Base-by-base conservation (phyloP, 30 jellyfish, hydroid and myxozoan species). In the Mastigias papua region DNA sequence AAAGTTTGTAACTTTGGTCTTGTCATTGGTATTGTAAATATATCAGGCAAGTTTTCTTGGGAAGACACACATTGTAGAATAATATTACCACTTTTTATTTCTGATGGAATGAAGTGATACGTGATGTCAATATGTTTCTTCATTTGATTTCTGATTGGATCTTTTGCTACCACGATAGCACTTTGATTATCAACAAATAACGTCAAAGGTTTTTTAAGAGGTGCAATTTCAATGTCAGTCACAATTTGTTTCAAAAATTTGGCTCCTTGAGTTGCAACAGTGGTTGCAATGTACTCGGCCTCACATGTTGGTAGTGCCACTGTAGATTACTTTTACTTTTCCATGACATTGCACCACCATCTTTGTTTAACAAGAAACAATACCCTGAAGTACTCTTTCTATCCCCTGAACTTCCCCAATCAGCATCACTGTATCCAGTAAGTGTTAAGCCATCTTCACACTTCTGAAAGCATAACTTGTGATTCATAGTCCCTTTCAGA, bases 401-500 rank as follows among this genome's bases (percentile, higher is more conserved):
- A 48, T 86, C 95, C 2, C 6, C 86, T 16, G 95, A 86, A 1
- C 93, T 49, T 4, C 76, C 95, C 95, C 95, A 75, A 28, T 86
- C 95, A n/a, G 95, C 87, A 76, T 86, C 95, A 86, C 95, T 15
- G 25, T 69, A 49, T 1, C 84, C 90, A 31, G 35, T 17, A 15
- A 86, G 31, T 31, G 37, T 25, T 35, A 86, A 33, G 34, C 58
- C 95, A n/a, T 15, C 26, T 6, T 6, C 60, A 4, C 42, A 7
- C 35, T 86, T 86, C 21, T 27, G 5, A 75, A 73, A 76, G 11
- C 93, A 51, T 20, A 86, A 50, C 1, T 29, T 2, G 69, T 86
- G 57, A 37, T 57, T 32, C 16, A 51, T 28, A 25, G 86, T 86
- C 34, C 62, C 72, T 80, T 86, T 76, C 85, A 86, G 50, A 32